Evolutionary conservation across 1,140 invertebrate genomes (phyloP), one percentile per base, ranked within the genome.

Genomic region (Druon quercuslanigerum): DNA sequence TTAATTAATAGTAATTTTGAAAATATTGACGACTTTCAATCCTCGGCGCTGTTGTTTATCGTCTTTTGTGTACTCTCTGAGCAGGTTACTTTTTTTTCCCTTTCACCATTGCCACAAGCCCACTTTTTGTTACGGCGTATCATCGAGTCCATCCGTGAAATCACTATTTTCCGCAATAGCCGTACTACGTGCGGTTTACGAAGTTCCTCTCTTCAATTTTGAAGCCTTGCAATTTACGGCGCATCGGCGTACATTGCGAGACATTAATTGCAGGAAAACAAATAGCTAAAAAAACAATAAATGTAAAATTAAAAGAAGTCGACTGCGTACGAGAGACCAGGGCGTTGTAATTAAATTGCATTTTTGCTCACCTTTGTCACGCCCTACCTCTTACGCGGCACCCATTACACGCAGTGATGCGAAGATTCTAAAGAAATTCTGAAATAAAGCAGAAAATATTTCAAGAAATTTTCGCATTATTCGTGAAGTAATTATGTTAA

Each of bases 81-180:
- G 12, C 12, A 66, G 7, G 16, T 60, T 40, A 13, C 0, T n/a
- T n/a, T 77, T 76, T 56, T 51, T 71, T 78, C 76, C 56, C 75
- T 78, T 78, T 80, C 78, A 56, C 72, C 50, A 50, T 19, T 77
- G 73, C 74, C 73, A 79, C 72, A 70, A 56, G 71, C 51, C 11
- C 57, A 66, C 78, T 79, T 79, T 84, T 82, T 80, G 66, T 80
- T 78, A 75, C 70, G 72, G 50, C 52, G 71, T 77, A 71, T 54
- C 75, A 46, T 50, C 73, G 54, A 50, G 13, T 3, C 71, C 71
- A 73, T 54, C 82, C 82, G 79, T 83, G 77, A 83, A 83, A 83
- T 83, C 82, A 79, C 75, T 75, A 79, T 81, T 80, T 83, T 79
- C 79, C 78, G 75, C 80, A 78, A 83, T 79, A 81, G 78, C 77